phyloP scores from a whole-genome alignment of 2,113 vertebrate genomes.

The Corydoras maculifer region DNA sequence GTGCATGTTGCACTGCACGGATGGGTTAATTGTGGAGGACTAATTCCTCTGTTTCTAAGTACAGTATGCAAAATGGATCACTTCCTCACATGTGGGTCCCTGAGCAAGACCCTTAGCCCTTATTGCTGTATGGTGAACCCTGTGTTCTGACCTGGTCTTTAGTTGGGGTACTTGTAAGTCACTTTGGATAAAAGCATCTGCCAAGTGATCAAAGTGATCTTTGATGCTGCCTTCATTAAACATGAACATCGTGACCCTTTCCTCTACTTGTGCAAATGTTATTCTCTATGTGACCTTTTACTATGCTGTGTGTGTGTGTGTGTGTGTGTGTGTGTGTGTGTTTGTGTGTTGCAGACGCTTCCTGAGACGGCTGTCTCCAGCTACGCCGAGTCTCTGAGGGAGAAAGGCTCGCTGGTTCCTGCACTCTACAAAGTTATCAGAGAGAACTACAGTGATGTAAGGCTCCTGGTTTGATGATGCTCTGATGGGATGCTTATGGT shows the following conservation, averaged over 20 bases:
- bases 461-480: constrained; percentile 31
- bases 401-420: constrained; percentile 82
- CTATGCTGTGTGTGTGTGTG: neutral
- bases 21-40: too few species aligned
- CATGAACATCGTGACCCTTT: neutral
- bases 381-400: constrained; percentile 85
- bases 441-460: constrained; percentile 92
- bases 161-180: too few species aligned
- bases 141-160: too few species aligned
- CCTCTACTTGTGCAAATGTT: constrained; percentile 3
- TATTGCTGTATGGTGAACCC: too few species aligned
- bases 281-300: constrained; percentile 5
- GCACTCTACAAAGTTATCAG: constrained; percentile 96
- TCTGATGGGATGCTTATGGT: neutral
- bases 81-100: too few species aligned
- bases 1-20: too few species aligned
- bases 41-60: too few species aligned
- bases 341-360: constrained; percentile 73
- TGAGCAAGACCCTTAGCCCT: too few species aligned
- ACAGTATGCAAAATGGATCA: too few species aligned
- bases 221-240: neutral
- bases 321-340: too few species aligned
- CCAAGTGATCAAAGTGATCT: too few species aligned
- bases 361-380: constrained; percentile 84
- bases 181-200: too few species aligned